Conservation (phyloP, 2,797 vertebrate species). For the Anabacerthia variegaticeps region DNA sequence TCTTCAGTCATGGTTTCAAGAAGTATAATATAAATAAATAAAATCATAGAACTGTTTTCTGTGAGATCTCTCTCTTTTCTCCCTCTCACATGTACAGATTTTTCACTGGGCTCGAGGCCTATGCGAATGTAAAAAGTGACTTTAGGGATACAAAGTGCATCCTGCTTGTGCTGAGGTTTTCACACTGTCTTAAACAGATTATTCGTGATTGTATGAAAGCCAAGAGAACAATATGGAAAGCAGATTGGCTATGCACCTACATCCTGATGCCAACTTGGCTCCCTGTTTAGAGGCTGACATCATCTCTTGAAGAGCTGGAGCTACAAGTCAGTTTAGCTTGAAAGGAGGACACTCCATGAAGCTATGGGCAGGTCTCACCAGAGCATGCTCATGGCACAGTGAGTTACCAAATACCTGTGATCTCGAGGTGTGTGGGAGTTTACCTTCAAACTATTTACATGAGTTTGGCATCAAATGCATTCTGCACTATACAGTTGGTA, state of each 20-base stretch:
- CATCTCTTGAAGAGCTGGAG: constrained; percentile 20
- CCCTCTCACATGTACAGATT: not conserved
- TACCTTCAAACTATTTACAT: not conserved
- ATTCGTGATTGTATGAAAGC: constrained; percentile 22
- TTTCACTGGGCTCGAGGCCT: not conserved
- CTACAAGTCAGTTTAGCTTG: not conserved
- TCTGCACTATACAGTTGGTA: not conserved
- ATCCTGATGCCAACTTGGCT: constrained; percentile 29
- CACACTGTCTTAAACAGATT: constrained; percentile 26
- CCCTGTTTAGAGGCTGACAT: not conserved
- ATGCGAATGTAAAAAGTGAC: not conserved
- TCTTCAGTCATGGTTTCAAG: constrained; percentile 24
- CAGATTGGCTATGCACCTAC: constrained; percentile 34
- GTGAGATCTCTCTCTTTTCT: not conserved
- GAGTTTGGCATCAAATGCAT: not conserved
- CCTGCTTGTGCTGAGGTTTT: constrained; percentile 9
- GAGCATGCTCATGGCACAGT: not conserved
- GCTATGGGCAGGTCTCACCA: not conserved
- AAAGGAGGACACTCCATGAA: not conserved
- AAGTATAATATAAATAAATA: constrained; percentile 17
- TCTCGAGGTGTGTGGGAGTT: not conserved
- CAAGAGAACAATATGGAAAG: constrained; percentile 58
- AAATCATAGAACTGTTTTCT: not conserved
- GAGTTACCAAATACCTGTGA: not conserved
- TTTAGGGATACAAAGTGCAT: not conserved